Conservation (phyloP, 2,888 invertebrate species). For the Spilosoma lubricipeda region DNA sequence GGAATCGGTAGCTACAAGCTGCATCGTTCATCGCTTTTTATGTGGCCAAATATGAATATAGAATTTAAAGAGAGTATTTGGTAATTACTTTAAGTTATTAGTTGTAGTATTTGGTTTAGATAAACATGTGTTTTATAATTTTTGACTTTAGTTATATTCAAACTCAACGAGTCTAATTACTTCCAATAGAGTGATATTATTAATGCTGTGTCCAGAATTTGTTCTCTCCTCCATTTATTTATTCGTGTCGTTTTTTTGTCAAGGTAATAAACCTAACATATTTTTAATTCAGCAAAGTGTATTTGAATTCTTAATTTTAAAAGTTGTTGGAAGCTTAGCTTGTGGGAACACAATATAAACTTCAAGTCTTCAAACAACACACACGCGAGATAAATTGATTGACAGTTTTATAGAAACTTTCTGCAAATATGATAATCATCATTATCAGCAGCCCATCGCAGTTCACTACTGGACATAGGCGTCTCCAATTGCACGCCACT, state of each 20-base stretch:
- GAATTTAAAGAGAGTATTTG: neutral
- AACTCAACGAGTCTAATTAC: neutral
- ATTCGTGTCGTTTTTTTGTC: neutral
- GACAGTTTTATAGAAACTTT: neutral
- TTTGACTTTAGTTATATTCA: neutral
- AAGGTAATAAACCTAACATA: neutral
- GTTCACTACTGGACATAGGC: too few species aligned
- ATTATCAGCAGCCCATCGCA: too few species aligned
- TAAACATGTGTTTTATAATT: neutral
- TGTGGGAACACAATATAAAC: too few species aligned
- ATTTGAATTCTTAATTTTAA: neutral
- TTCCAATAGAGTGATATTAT: neutral
- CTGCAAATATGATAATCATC: neutral
- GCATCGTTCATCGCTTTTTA: neutral
- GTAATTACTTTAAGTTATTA: neutral
- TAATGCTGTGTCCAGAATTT: neutral
- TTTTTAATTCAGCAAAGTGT: neutral
- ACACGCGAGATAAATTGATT: neutral
- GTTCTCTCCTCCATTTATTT: neutral
- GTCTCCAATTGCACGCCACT: too few species aligned
- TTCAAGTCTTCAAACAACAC: too few species aligned
- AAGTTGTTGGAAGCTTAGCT: neutral
- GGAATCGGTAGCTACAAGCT: constrained; percentile 66
- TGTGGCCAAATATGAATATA: neutral
- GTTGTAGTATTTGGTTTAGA: neutral